These are phyloP conservation scores for Fukomys damarensis DNA, from an alignment of 2,113 vertebrate species.

Conservation along the genomic window DNA sequence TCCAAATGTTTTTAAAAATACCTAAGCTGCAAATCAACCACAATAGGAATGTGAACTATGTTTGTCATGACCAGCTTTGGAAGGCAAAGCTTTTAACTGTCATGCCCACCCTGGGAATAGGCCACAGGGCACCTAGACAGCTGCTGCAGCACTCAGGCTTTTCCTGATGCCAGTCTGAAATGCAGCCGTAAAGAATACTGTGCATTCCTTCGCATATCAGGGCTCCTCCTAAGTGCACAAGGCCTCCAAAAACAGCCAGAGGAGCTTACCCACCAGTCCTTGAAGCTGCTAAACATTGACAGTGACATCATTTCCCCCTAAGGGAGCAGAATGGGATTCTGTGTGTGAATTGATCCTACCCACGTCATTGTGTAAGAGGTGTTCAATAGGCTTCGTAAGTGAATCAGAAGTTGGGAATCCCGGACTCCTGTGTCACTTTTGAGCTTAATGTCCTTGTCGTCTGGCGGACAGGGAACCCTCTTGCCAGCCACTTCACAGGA, in stretches of 20 bases:
- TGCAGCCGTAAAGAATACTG: not conserved
- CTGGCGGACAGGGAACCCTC: not conserved
- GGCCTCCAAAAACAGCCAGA: not conserved
- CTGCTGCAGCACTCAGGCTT: not conserved
- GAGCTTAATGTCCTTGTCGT: not conserved
- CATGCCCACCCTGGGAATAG: no score
- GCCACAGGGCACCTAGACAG: not conserved
- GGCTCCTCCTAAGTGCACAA: not conserved
- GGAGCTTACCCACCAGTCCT: not conserved
- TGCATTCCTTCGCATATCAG: not conserved
- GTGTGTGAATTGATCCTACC: not conserved
- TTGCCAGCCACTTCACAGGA: not conserved
- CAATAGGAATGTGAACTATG: not conserved
- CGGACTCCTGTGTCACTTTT: not conserved
- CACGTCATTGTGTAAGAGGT: not conserved
- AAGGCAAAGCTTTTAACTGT: not conserved
- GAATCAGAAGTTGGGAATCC: not conserved
- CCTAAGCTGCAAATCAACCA: slow-evolving; percentile 47
- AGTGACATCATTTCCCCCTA: not conserved
- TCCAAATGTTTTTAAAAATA: slow-evolving; percentile 16
- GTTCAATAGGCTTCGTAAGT: not conserved
- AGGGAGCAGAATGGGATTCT: not conserved
- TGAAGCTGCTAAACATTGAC: not conserved
- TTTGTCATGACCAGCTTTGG: slow-evolving; percentile 1
- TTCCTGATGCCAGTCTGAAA: not conserved